Percentiles rank a stretch among this genome's conserved stretches.
phyloP scores from a whole-genome alignment of 2,113 vertebrate species.

The Dasyurus viverrinus region DNA sequence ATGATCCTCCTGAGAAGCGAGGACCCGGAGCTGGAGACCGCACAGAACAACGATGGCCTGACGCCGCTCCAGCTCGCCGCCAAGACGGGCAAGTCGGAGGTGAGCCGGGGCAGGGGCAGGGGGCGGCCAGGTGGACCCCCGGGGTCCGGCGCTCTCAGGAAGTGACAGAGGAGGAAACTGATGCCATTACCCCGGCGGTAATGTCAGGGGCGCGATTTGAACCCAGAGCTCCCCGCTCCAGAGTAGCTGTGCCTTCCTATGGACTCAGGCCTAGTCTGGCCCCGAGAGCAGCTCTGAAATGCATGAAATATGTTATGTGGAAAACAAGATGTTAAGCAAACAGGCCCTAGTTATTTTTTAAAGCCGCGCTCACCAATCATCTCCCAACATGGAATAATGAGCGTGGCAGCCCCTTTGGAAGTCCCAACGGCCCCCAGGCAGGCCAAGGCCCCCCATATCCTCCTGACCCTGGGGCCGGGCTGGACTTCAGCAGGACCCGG shows the following conservation, averaged over 20 bases:
- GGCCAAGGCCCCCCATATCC: neutral
- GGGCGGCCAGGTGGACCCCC: neutral
- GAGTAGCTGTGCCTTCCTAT: neutral
- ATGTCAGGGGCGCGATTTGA: neutral
- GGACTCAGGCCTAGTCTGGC: neutral
- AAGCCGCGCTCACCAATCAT: too few relatives aligned
- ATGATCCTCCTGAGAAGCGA: conserved; percentile 84
- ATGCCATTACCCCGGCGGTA: neutral
- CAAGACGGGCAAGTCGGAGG: conserved; percentile 88
- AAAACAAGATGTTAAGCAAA: too few relatives aligned
- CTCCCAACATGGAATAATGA: too few relatives aligned
- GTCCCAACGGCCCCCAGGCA: neutral
- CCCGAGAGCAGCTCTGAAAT: neutral
- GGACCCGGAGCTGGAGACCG: conserved; percentile 84
- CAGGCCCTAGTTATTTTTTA: too few relatives aligned
- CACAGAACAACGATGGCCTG: conserved; percentile 83
- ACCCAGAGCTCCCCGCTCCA: too few relatives aligned
- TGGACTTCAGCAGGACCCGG: neutral
- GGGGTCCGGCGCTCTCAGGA: neutral
- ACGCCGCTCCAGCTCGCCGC: conserved; percentile 87
- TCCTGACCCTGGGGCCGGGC: too few relatives aligned
- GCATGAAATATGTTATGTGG: too few relatives aligned
- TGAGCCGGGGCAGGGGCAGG: conserved; percentile 25
- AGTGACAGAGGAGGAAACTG: neutral
- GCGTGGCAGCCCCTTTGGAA: rapidly evolving